Evolutionary conservation across 2,888 invertebrate genomes (phyloP).

Genomic region (Esperia sulphurella): DNA sequence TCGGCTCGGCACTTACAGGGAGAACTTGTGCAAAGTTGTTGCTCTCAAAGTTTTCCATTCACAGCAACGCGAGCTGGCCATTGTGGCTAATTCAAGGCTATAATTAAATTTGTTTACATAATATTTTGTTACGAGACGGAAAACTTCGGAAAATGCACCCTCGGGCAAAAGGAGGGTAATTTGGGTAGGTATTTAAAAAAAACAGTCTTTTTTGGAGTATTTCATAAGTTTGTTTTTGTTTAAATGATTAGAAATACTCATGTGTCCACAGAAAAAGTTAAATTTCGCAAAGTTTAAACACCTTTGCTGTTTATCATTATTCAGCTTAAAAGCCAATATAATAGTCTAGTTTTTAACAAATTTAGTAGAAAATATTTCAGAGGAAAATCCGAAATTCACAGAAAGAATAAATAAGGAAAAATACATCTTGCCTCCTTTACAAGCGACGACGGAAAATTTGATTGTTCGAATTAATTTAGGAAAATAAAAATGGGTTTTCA

Average conservation of each 20-base stretch:
- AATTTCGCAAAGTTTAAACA: constrained; percentile 5
- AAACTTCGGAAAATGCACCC: constrained; percentile 46
- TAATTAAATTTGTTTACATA: constrained; percentile 75
- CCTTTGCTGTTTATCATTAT: not conserved
- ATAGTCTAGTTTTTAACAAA: too few species aligned
- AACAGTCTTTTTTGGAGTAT: too few species aligned
- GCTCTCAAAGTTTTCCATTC: constrained; percentile 63
- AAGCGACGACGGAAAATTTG: not conserved
- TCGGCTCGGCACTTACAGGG: constrained; percentile 43
- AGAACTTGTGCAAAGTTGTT: constrained; percentile 59
- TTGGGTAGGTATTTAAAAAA: too few species aligned
- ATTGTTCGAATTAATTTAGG: constrained; percentile 11
- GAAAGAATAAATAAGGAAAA: not conserved
- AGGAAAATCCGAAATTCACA: too few species aligned
- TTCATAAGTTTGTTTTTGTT: too few species aligned
- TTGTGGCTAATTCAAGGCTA: constrained; percentile 72
- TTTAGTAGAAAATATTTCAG: too few species aligned
- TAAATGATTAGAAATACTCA: not conserved
- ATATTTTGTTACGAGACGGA: constrained; percentile 54
- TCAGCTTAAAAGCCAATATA: too few species aligned
- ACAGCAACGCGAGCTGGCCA: constrained; percentile 52
- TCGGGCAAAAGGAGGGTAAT: constrained; percentile 11
- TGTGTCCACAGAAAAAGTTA: not conserved
- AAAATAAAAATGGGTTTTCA: constrained; percentile 32
- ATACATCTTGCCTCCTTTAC: not conserved